Evolutionary conservation across 2,888 invertebrate genomes (phyloP).

Genomic region (Heliothis peltigera): DNA sequence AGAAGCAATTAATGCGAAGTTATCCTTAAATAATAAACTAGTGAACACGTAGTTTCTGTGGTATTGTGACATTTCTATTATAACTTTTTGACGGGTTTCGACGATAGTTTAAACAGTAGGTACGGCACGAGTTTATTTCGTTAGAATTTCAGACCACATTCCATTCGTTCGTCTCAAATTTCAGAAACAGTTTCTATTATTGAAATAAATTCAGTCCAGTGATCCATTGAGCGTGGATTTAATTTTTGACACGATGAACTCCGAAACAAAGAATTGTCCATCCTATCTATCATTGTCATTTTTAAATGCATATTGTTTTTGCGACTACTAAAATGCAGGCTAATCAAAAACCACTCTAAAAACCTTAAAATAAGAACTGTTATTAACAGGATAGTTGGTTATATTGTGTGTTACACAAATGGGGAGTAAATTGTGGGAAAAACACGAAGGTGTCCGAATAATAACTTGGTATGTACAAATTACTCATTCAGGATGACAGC

Average conservation of each 20-base stretch:
- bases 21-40: constrained; percentile 20
- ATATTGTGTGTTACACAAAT: constrained; percentile 28
- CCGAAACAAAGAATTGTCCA: constrained; percentile 47
- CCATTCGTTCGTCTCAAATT: constrained; percentile 14
- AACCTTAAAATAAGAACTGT: constrained; percentile 38
- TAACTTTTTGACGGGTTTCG: constrained; percentile 25
- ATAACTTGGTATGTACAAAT: constrained; percentile 78
- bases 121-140: constrained; percentile 17
- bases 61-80: constrained; percentile 34
- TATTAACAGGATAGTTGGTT: constrained; percentile 23
- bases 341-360: constrained; percentile 57
- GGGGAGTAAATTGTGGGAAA: constrained; percentile 80
- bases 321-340: constrained; percentile 24
- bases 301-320: constrained; percentile 59
- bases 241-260: constrained; percentile 37
- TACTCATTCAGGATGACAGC: constrained; percentile 76
- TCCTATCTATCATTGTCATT: constrained; percentile 81
- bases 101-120: constrained; percentile 25
- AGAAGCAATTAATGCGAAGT: constrained; percentile 22
- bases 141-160: constrained; percentile 13
- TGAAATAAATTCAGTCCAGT: constrained; percentile 15
- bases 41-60: neutral
- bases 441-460: constrained; percentile 75
- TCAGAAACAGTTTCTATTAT: constrained; percentile 17
- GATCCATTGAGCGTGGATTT: constrained; percentile 26